Base-by-base conservation (phyloP, 2,113 vertebrate genomes). In the Agelaius phoeniceus region DNA sequence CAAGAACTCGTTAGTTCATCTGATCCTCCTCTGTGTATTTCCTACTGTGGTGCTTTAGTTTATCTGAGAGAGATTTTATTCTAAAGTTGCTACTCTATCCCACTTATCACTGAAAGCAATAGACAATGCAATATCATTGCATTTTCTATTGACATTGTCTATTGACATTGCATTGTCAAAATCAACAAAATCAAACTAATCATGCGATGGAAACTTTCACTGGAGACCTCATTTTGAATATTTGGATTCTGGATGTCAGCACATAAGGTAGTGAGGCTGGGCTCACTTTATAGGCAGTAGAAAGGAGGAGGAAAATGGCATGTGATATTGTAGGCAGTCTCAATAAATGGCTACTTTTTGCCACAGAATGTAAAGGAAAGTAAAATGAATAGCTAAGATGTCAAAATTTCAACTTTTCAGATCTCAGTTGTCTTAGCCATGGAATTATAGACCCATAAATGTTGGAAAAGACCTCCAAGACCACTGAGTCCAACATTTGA, bases 1-100 rank as follows among this genome's bases (percentile, higher is more conserved):
- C 0, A 1, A 30, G 3, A 90, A 39, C 6, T 51, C 1, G 3
- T 51, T 46, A 58, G 4, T 51, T 13, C 5, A 37, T 73, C 15
- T 74, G 26, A 54, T 46, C 4, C 4, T 81, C 10, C 14, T 62
- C 13, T 80, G 9, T 18, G 13, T 12, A n/a, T 21, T 69, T 54
- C 4, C 15, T 3, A 12, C 14, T 67, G 7, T 58, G 2, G 10
- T 44, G 23, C 3, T 33, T 89, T 55, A 68, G 6, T 62, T 82
- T 52, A 30, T 1, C 4, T 31, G 21, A 31, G 26, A 49, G 16
- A 77, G 4, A 59, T 41, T 59, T 57, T 10, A 48, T 61, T 75
- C 49, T 67, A 48, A 77, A 62, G 5, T 48, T 80, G 6, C 0
- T 68, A 3, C 37, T 68, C 28, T 49, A 57, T 41, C 17, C 15